Base-by-base conservation (phyloP, 1,140 invertebrate species). In the Bilobella aurantiaca region DNA sequence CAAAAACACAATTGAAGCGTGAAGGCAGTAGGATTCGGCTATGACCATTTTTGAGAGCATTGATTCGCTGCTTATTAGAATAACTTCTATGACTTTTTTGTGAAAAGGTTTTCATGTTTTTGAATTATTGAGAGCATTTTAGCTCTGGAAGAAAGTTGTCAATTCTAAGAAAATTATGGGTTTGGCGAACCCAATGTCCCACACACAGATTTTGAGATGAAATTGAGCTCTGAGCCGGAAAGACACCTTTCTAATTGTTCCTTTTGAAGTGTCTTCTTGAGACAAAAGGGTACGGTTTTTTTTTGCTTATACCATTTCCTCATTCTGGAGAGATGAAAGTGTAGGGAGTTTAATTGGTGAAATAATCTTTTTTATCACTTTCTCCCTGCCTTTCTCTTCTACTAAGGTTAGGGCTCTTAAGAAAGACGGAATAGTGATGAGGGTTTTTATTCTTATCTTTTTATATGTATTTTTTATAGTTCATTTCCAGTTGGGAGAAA, bases 391-490 rank as follows among this genome's bases (percentile, higher is more conserved):
- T 23, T 53, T 8, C 8, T 53, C n/a, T 42, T n/a, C n/a, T 42
- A 8, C 37, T 42, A n/a, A n/a, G n/a, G n/a, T 8, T 12, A 8
- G n/a, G n/a, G n/a, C 8, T 8, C 8, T 12, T 12, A 42, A 12
- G 5, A 23, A 53, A 53, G 12, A 5, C 12, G 23, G 49, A 53
- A 53, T 53, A 53, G 49, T 18, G 49, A 53, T 53, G 49, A 53
- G 49, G 14, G 25, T 53, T 53, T 53, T 53, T 53, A 53, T 53
- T 53, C 49, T 53, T 53, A 53, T 53, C 49, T 53, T 53, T 53
- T 53, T 14, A 8, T 53, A 53, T 23, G 21, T 16, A 53, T 5
- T 5, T 53, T 53, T 53, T 53, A 53, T 53, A 53, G 49, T 53
- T 53, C 49, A 53, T 53, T 53, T 53, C 49, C 49, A 53, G 49